A percentile compares a stretch with the other conserved stretches of the same genome.
Conservation (phyloP, 2,888 invertebrate genomes). For the Pinctada fucata region DNA sequence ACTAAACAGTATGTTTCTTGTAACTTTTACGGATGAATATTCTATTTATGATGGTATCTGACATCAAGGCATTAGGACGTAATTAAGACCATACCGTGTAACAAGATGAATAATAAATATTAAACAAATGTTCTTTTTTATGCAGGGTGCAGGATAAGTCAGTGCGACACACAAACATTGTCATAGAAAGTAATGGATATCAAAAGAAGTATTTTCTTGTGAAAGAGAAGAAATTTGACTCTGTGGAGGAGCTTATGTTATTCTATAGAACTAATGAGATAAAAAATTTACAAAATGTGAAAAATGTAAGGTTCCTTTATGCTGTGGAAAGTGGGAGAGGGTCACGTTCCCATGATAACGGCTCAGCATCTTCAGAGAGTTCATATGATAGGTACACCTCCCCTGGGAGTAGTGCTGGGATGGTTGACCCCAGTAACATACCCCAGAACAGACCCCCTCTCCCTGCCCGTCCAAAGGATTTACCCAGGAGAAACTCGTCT, state of each 20-base stretch:
- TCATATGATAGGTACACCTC: slow-evolving; percentile 16
- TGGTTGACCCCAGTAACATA: background rate
- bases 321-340: slow-evolving; percentile 28
- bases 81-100: too few relatives aligned
- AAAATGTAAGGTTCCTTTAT: slow-evolving; percentile 48
- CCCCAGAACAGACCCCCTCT: slow-evolving; percentile 33
- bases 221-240: slow-evolving; percentile 54
- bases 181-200: slow-evolving; percentile 41
- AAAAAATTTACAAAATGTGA: slow-evolving; percentile 56
- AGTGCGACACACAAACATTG: slow-evolving; percentile 55
- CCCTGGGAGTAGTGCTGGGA: background rate
- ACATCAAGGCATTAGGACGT: too few relatives aligned
- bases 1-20: too few relatives aligned
- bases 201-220: slow-evolving; percentile 51
- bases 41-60: too few relatives aligned
- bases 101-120: too few relatives aligned
- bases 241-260: slow-evolving; percentile 42
- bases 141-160: slow-evolving; percentile 54
- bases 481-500: slow-evolving; percentile 10
- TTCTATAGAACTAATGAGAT: slow-evolving; percentile 52
- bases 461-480: slow-evolving; percentile 25
- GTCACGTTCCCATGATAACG: slow-evolving; percentile 15
- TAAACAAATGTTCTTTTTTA: slow-evolving; percentile 4
- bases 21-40: too few relatives aligned
- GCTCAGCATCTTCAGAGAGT: slow-evolving; percentile 14